phyloP scores from a whole-genome alignment of 2,113 vertebrate species.

The Cochlearius cochlearius region DNA sequence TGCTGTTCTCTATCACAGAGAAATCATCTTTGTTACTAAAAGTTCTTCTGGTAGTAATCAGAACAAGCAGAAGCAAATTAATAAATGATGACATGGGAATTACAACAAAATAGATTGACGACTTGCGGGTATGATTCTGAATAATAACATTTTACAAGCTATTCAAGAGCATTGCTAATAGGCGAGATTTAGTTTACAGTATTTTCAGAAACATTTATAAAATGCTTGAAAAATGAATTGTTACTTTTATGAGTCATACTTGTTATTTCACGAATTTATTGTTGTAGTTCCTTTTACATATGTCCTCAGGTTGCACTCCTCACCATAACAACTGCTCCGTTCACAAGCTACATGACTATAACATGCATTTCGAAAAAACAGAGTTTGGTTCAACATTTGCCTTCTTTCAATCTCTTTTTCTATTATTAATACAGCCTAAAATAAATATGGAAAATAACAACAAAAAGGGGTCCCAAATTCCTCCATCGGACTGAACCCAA shows the following conservation, averaged over 20 bases:
- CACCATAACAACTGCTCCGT: neutral
- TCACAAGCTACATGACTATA: neutral
- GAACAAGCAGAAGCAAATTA: constrained; percentile 38
- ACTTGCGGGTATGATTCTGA: constrained; percentile 25
- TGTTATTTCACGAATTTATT: neutral
- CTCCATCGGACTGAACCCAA: neutral
- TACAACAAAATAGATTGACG: constrained; percentile 14
- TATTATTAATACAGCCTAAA: neutral
- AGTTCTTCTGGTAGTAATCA: constrained; percentile 16
- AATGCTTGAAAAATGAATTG: neutral
- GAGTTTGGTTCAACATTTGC: neutral
- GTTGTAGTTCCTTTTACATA: neutral
- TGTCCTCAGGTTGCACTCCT: neutral
- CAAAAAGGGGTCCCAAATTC: neutral
- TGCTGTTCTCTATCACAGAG: neutral
- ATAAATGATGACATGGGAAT: constrained; percentile 37
- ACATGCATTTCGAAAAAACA: neutral
- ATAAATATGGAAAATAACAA: neutral
- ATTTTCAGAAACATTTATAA: neutral
- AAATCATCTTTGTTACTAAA: neutral
- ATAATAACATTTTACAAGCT: constrained; percentile 8
- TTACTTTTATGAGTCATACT: constrained; percentile 1
- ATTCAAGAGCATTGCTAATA: neutral
- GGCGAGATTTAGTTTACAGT: neutral
- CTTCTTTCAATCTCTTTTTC: neutral